Conservation (phyloP, 2,113 vertebrate genomes). For the Jacana jacana region DNA sequence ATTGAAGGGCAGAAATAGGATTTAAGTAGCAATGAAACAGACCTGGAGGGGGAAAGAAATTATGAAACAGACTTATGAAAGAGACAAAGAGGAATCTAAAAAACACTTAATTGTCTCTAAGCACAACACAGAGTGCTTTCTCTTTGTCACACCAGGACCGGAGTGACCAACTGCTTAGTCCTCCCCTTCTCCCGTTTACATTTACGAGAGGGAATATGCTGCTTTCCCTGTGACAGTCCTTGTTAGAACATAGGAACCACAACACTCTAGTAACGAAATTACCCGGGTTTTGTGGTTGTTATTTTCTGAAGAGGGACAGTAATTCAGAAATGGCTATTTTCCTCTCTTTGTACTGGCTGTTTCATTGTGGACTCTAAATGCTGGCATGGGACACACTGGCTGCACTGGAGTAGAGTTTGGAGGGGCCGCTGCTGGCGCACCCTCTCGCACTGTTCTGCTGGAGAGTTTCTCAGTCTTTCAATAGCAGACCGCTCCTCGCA, state of each 20-base stretch:
- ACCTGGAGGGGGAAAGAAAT: neutral
- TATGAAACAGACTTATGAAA: neutral
- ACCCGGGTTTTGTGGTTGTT: slow-evolving; percentile 18
- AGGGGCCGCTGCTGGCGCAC: slow-evolving; percentile 16
- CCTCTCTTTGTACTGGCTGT: slow-evolving; percentile 18
- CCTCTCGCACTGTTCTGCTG: neutral
- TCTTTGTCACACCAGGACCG: neutral
- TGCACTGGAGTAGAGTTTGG: neutral
- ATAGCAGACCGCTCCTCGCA: slow-evolving; percentile 25
- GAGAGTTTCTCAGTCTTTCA: slow-evolving; percentile 47
- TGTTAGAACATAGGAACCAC: slow-evolving; percentile 32
- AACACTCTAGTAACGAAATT: slow-evolving; percentile 40
- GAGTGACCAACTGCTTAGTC: neutral
- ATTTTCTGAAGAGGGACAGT: slow-evolving; percentile 34
- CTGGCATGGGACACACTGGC: neutral
- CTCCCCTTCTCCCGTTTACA: neutral
- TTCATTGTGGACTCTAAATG: neutral
- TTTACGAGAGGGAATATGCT: neutral
- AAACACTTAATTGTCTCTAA: neutral
- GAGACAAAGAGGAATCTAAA: neutral
- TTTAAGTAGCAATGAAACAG: neutral
- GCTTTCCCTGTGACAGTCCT: slow-evolving; percentile 23
- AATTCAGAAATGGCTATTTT: slow-evolving; percentile 50
- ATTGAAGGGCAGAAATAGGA: neutral
- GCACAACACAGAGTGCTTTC: neutral